Conservation (phyloP, 1,140 invertebrate genomes). For the Holotrichia oblita region DNA sequence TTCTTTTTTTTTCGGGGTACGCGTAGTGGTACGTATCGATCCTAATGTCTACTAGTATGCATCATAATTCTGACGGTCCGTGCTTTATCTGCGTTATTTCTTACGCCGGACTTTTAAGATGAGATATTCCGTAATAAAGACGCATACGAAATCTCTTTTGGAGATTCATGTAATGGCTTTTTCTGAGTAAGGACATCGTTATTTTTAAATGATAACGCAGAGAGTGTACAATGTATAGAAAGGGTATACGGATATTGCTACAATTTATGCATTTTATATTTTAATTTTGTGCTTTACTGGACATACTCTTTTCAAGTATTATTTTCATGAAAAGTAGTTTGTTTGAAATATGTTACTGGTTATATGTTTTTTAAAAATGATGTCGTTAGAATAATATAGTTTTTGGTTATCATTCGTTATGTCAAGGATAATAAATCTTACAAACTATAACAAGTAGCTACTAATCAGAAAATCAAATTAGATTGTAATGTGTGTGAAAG, state of each 20-base stretch:
- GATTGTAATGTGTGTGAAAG: no score
- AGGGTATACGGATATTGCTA: neutral
- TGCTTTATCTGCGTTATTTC: conserved; percentile 21
- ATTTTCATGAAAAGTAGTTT: no score
- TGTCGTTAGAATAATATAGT: no score
- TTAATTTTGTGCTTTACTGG: neutral
- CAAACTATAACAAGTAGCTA: no score
- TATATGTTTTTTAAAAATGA: no score
- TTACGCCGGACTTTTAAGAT: conserved; percentile 6
- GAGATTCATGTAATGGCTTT: neutral
- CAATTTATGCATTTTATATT: neutral
- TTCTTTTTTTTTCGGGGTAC: neutral
- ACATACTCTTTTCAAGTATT: neutral
- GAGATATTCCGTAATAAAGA: conserved; percentile 24
- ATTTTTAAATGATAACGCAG: conserved; percentile 19
- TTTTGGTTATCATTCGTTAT: no score
- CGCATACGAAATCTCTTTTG: conserved; percentile 4
- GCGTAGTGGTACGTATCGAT: neutral
- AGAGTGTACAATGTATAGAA: neutral
- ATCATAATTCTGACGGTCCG: conserved; percentile 3
- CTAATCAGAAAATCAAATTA: no score
- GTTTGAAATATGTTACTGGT: no score
- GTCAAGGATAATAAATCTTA: no score
- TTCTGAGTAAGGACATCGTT: neutral
- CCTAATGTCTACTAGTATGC: neutral